Conservation (phyloP, 2,888 invertebrate species). For the Kryphioiulus occultus region DNA sequence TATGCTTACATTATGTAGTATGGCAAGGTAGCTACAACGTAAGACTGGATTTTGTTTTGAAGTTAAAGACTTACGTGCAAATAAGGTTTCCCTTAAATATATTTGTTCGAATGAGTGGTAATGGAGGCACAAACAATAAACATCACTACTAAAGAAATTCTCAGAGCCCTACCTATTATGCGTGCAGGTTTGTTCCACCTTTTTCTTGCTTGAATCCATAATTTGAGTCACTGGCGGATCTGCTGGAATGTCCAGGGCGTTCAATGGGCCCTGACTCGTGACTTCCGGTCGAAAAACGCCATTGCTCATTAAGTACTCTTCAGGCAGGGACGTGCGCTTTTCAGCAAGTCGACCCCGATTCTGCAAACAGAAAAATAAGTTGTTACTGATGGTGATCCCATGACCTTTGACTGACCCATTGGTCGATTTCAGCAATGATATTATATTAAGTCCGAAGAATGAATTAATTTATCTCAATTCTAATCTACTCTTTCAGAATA, state of each 20-base stretch:
- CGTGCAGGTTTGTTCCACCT: neutral
- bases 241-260: neutral
- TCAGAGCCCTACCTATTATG: neutral
- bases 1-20: neutral
- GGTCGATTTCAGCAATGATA: neutral
- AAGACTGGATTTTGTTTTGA: too few relatives aligned
- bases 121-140: too few relatives aligned
- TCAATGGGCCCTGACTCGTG: neutral
- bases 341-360: neutral
- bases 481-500: neutral
- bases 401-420: neutral
- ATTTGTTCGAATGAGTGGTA: too few relatives aligned
- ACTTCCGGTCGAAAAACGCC: neutral
- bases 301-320: neutral
- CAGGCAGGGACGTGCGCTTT: neutral
- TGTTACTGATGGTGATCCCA: neutral
- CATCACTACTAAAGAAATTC: too few relatives aligned
- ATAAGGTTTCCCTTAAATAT: too few relatives aligned
- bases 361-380: neutral
- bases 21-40: too few relatives aligned
- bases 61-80: too few relatives aligned
- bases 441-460: neutral
- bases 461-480: neutral
- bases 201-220: slow-evolving; percentile 12
- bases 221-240: neutral